Conservation (phyloP, 2,113 vertebrate genomes). For the Sporophila hypoxantha region DNA sequence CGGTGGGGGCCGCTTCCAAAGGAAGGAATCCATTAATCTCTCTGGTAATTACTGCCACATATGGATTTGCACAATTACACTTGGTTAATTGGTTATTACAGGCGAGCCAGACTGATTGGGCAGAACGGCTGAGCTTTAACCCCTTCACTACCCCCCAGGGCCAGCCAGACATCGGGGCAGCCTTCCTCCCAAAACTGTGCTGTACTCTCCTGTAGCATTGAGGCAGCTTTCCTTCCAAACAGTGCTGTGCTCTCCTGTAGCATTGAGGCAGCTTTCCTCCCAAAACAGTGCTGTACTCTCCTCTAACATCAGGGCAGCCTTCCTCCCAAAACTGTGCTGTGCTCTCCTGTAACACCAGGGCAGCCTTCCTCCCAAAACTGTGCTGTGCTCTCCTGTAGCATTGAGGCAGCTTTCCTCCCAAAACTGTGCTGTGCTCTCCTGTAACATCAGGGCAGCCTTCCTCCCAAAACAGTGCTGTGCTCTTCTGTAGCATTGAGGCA, state of each 20-base stretch:
- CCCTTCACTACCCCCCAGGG: neutral
- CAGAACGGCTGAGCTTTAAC: slow-evolving; percentile 30
- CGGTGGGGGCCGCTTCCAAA: neutral
- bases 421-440: neutral
- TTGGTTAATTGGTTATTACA: slow-evolving; percentile 55
- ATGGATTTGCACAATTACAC: slow-evolving; percentile 60
- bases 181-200: too few relatives aligned
- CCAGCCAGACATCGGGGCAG: neutral
- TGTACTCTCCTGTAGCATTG: too few relatives aligned
- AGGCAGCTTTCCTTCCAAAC: too few relatives aligned
- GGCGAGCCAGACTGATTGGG: slow-evolving; percentile 32
- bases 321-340: too few relatives aligned
- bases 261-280: neutral
- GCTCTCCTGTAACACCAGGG: too few relatives aligned
- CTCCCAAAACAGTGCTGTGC: too few relatives aligned
- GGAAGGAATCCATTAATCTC: slow-evolving; percentile 63
- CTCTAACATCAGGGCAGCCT: neutral
- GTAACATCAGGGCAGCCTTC: neutral
- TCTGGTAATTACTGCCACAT: slow-evolving; percentile 55
- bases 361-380: too few relatives aligned
- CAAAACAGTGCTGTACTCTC: neutral
- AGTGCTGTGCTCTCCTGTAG: too few relatives aligned
- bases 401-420: neutral
- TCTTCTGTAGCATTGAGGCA: too few relatives aligned
- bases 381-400: too few relatives aligned